Base-by-base conservation (phyloP, 1,140 invertebrate species). In the Drosophila seguyi region DNA sequence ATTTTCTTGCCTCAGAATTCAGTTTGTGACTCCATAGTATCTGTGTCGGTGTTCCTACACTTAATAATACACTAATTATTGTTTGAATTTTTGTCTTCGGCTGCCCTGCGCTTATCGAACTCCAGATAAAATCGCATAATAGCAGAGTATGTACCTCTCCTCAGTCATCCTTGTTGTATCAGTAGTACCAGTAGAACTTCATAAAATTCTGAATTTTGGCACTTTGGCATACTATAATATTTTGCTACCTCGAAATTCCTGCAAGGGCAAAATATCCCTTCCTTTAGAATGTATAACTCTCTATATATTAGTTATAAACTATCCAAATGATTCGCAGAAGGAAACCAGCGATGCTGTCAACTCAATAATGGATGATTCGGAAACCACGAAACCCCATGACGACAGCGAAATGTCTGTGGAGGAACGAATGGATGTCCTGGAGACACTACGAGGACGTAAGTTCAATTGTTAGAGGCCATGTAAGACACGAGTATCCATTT, bases 321-420 rank as follows among this genome's bases (percentile, higher is more conserved):
- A 5, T 20, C n/a, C 6, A 3, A 36, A 48, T 18, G 0, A 41
- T 79, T 71, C 52, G 14, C 59, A 92, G 91, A 92, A 90, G 55
- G 91, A 92, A 79, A 92, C 91, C 20, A 91, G 87, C 47, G 91
- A 92, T 14, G 91, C 91, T 11, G 91, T 92, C n/a, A 91, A 91
- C 41, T 92, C 91, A 11, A 92, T 92, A 29, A 92, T 91, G 86
- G 76, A 85, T 18, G 90, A 88, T 1, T 3, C 71, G 2, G 71
- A 63, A 31, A 7, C 47, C 14, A 31, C 42, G n/a, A 61, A 62
- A 52, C 36, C 25, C 50, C 20, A 57, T 1, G 75, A 84, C 6
- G 63, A 83, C 31, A 50, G 39, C 8, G 76, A 87, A 34, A 87
- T 78, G 83, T 87, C 86, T 8, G 74, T 90, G 6, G 86, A 68